Evolutionary conservation across 2,113 vertebrate species (phyloP), one percentile per base, ranked within the genome.

Genomic region (Xiphophorus hellerii): DNA sequence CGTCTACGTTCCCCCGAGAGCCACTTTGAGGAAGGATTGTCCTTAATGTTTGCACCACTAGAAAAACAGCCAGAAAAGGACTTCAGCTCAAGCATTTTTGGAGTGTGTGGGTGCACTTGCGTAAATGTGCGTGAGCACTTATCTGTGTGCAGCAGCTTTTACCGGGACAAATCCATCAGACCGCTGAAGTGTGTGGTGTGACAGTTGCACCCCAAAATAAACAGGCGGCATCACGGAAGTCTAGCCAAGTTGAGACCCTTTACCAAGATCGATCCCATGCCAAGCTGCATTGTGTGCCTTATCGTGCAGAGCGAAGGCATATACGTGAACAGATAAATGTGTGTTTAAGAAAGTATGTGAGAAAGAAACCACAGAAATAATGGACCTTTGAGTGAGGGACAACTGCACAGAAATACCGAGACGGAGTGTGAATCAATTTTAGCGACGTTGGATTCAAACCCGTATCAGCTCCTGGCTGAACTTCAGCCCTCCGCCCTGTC

Each of bases 151-250:
- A 73, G 69, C 22, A 51, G 90, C 89, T 88, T 88, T 85, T 92
- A 90, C 92, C 92, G 89, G 76, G 87, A 88, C 93, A 89, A 91
- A 96, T 96, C 93, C 90, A 94, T 96, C 95, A 95, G 92, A 91
- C 90, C 88, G 90, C 91, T 85, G 22, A 58, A 84, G 86, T 73
- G 86, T 88, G 72, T 17, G 85, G 70, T 13, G 61, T 92, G 92
- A 94, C 87, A 94, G 88, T 88, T 87, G 83, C 93, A 93, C 95
- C 91, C 93, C 92, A 93, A 94, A 96, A 95, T 93, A 95, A 95
- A 95, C 89, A 84, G 86, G 80, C 89, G 91, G 90, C 94, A 95
- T 93, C 87, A 82, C 87, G 78, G 89, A 37, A 37, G 81, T 88
- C 84, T 86, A 70, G 67, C 76, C 84, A 73, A 92, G 90, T 71